phyloP scores from a whole-genome alignment of 2,797 vertebrate species.

The Trachurus trachurus region DNA sequence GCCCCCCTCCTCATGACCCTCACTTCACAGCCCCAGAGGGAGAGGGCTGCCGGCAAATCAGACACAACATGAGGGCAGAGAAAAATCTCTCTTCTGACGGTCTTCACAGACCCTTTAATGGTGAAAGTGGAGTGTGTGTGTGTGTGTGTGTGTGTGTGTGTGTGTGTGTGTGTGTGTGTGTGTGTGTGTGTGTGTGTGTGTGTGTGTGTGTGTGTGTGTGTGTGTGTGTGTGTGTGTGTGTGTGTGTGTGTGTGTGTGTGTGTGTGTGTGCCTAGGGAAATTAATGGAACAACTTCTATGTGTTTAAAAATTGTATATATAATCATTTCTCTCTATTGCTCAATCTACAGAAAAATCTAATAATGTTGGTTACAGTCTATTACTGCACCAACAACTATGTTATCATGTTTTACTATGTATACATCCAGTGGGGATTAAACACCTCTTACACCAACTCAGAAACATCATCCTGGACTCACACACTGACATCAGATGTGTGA shows the following conservation, averaged over 20 bases:
- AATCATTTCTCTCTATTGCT: no score
- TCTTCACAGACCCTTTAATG: slow-evolving; percentile 31
- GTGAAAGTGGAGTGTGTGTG: slow-evolving; percentile 1
- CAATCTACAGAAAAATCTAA: no score
- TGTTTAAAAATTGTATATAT: not conserved
- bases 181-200: not conserved
- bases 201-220: not conserved
- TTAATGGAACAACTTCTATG: not conserved
- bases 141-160: not conserved
- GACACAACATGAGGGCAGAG: slow-evolving; percentile 44
- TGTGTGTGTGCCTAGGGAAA: slow-evolving; percentile 12
- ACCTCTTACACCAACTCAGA: not conserved
- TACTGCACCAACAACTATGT: no score
- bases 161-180: not conserved
- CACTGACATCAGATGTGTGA: not conserved
- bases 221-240: not conserved
- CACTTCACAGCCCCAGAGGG: slow-evolving; percentile 73
- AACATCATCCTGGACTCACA: not conserved
- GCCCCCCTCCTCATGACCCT: slow-evolving; percentile 63
- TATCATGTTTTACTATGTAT: not conserved
- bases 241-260: no score
- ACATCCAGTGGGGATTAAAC: not conserved
- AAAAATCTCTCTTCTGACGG: slow-evolving; percentile 23
- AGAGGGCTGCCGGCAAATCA: slow-evolving; percentile 54
- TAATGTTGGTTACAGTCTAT: not conserved